Conservation (phyloP, 2,888 invertebrate genomes). For the Glaucopsyche alexis region DNA sequence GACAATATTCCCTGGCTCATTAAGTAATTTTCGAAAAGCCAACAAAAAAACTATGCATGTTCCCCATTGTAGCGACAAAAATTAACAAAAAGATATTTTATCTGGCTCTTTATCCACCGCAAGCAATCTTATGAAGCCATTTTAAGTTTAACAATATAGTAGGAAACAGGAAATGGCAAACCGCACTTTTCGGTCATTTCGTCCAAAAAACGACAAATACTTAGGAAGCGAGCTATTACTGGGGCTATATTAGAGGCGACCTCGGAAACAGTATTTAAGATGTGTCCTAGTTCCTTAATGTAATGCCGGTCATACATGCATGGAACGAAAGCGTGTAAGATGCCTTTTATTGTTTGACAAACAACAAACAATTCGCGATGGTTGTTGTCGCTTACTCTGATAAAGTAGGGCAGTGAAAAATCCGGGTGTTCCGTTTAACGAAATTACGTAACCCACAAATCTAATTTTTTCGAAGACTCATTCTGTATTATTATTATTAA, state of each 20-base stretch:
- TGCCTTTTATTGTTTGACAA: neutral
- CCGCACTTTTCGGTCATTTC: slow-evolving; percentile 37
- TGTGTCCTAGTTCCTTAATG: neutral
- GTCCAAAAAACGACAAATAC: slow-evolving; percentile 38
- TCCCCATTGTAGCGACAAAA: too few species aligned
- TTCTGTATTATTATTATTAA: too few species aligned
- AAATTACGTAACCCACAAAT: slow-evolving; percentile 14
- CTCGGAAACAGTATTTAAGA: slow-evolving; percentile 20
- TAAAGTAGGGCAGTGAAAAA: neutral
- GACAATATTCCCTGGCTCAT: too few species aligned
- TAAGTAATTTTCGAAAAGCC: too few species aligned
- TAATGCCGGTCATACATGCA: neutral
- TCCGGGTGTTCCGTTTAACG: neutral
- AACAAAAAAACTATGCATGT: too few species aligned
- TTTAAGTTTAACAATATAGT: slow-evolving; percentile 26
- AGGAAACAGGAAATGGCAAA: slow-evolving; percentile 39
- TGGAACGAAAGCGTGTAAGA: neutral
- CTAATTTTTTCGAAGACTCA: neutral
- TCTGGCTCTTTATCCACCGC: neutral
- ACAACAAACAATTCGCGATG: neutral
- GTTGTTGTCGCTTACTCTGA: neutral
- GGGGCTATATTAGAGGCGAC: slow-evolving; percentile 26
- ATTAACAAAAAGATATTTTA: too few species aligned
- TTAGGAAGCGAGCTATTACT: slow-evolving; percentile 15
- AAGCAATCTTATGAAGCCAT: neutral